Evolutionary conservation across 1,140 invertebrate species (phyloP).

Genomic region (Sinonovacula constricta): DNA sequence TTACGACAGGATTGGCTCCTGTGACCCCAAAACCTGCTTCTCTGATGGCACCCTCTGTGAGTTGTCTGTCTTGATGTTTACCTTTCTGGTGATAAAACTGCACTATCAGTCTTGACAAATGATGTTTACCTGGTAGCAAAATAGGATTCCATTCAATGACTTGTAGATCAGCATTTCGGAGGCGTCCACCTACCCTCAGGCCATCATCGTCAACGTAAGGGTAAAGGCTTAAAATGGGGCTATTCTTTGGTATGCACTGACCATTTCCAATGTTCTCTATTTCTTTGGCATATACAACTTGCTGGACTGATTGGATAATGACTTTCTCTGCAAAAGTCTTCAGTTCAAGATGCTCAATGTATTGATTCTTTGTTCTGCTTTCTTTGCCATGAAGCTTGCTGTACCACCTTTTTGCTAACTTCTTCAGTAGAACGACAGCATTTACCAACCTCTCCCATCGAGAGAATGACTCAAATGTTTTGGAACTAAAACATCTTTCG

Average conservation of each 20-base stretch:
- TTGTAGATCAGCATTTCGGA: conserved; percentile 17
- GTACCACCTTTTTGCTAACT: too few relatives aligned
- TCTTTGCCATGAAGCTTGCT: too few relatives aligned
- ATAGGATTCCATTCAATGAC: neutral
- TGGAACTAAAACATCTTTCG: neutral
- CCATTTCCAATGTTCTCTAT: neutral
- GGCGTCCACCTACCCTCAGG: neutral
- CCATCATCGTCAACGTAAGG: neutral
- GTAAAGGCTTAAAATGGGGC: neutral
- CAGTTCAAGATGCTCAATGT: neutral
- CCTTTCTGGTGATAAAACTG: neutral
- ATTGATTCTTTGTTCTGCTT: too few relatives aligned
- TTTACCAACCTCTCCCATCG: neutral
- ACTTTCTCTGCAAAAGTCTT: conserved; percentile 1
- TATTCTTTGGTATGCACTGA: neutral
- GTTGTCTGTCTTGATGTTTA: neutral
- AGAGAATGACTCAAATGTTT: neutral
- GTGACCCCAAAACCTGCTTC: conserved; percentile 33
- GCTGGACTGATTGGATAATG: neutral
- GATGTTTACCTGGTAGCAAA: neutral
- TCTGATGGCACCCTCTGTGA: neutral
- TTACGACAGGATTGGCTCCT: conserved; percentile 44
- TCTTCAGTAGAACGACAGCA: neutral
- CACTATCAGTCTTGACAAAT: neutral
- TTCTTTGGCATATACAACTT: neutral